Evolutionary conservation across 2,888 invertebrate species (phyloP), one percentile per base, ranked within the genome.

Genomic region (Antheraea assamensis): DNA sequence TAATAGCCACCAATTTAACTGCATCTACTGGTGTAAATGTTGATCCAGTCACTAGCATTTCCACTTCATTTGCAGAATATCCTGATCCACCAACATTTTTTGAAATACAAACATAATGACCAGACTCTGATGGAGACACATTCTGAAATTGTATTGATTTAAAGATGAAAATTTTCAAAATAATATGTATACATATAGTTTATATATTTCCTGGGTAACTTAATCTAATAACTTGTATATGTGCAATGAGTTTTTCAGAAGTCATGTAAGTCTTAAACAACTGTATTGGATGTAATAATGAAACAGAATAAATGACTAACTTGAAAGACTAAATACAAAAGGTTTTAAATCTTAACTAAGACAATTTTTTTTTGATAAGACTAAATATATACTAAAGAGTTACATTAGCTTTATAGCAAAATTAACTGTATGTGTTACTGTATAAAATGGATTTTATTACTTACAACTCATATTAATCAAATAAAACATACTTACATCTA

Each of bases 81-180:
- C 94, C 92, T 73, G 91, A 88, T 71, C 95, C 93, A 79, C 90
- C 90, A 71, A 96, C 83, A 71, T 95, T 95, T 83, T 93, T 95
- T 7, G 96, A 96, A 74, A 96, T 87, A 81, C 96, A 97, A 82
- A 95, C 95, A 85, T 97, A 96, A 76, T 95, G 93, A 2, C 96
- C 97, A 74, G 96, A 93, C 82, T 96, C 96, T 73, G 92, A 88
- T 13, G 95, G 92, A 21, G 96, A 95, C 15, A 96, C 96, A 83
- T 93, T 95, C 96, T 96, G 85, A 47, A 90, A 74, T 64, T 5
- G 42, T 90, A 74, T 70, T 5, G 52, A 31, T 31, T 17, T 1
- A 64, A 17, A 17, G 30, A 30, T 15, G 17, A 64, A 17, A 64
- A 17, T 30, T 58, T 15, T 24, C 10, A 24, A n/a, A 58, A 64